Evolutionary conservation across 1,140 invertebrate genomes (phyloP).

Genomic region (Alviniconcha marisindica): DNA sequence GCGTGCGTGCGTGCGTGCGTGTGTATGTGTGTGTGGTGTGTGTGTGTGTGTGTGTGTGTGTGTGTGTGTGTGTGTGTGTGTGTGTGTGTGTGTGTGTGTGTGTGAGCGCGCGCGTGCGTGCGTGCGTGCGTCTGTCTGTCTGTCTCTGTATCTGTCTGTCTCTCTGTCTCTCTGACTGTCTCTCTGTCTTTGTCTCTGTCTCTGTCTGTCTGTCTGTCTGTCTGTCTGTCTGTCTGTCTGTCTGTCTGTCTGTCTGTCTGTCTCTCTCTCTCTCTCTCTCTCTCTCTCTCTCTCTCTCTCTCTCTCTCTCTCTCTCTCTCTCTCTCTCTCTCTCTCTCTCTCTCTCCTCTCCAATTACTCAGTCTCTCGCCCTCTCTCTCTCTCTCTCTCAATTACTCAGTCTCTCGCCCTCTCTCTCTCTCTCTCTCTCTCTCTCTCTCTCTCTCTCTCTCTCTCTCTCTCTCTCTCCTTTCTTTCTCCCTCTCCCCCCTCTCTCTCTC

Average conservation of each 20-base stretch:
- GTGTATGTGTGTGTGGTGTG: too few species aligned
- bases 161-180: too few species aligned
- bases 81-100: too few species aligned
- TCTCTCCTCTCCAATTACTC: not conserved
- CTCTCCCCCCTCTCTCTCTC: not conserved
- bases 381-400: not conserved
- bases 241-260: not conserved
- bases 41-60: too few species aligned
- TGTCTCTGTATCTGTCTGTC: too few species aligned
- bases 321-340: conserved; percentile 2
- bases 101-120: too few species aligned
- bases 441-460: conserved; percentile 4
- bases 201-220: too few species aligned
- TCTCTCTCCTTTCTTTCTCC: not conserved
- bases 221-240: not conserved
- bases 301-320: conserved; percentile 14
- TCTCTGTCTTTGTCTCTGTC: too few species aligned
- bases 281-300: not conserved
- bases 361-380: not conserved
- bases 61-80: too few species aligned
- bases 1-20: too few species aligned
- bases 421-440: not conserved
- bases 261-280: not conserved
- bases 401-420: not conserved
- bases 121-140: too few species aligned